Evolutionary conservation across 2,888 invertebrate species (phyloP), one percentile per base, ranked within the genome.

Genomic region (Drosophila sordidapex): DNA sequence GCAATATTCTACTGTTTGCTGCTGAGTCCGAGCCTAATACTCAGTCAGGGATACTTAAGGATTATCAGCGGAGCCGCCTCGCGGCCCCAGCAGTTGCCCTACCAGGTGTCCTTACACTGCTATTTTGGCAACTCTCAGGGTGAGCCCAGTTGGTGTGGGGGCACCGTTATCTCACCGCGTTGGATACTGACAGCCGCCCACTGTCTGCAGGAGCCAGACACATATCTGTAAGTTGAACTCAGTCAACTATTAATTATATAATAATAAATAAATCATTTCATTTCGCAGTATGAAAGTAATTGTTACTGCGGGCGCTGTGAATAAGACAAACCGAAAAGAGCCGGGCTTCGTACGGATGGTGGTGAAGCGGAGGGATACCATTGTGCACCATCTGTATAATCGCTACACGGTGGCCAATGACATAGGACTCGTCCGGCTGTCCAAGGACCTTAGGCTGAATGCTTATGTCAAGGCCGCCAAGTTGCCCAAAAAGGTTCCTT

Each of bases 161-260:
- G 90, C 7, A 72, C 77, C 6, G 74, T 84, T n/a, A 76, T 84
- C 11, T 64, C 70, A 5, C 40, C 15, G 3, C 69, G 64, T 2
- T 87, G 88, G 79, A 75, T 84, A 38, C 58, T 84, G 0, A 89
- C 84, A 10, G 90, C 84, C 2, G 84, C 90, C 0, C 84, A 84
- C 51, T 85, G 84, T 8, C 54, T 85, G 18, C 52, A 76, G 40
- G 69, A 70, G 5, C 46, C 59, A 1, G 13, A 27, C 15, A 4
- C 35, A 0, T 18, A 36, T n/a, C 63, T 79, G 85, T 79, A 35
- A 58, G 69, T 48, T 33, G 11, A 11, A 31, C 2, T 13, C 1
- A 15, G 25, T 10, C 29, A 49, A 51, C 6, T 4, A 38, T 38
- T 8, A 18, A 38, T 2, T 25, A 8, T 15, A 15, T 25, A 46